Evolutionary conservation across 2,113 vertebrate species (phyloP), one percentile per base, ranked within the genome.

Genomic region (Dunckerocampus dactyliophorus): DNA sequence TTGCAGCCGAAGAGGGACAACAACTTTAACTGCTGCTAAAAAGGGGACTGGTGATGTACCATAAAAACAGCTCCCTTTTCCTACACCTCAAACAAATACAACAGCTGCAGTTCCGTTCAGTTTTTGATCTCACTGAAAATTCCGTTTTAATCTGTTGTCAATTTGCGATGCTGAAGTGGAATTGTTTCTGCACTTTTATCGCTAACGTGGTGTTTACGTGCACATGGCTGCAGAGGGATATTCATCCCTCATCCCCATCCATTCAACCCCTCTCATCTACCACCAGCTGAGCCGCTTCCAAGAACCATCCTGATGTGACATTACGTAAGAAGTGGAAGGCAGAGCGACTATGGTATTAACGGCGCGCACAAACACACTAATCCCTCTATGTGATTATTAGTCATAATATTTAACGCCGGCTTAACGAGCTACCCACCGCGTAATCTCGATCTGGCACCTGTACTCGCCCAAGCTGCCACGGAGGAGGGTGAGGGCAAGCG

Each of bases 361-460:
- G 71, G 71, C 66, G 53, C 74, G 58, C 71, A 66, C 73, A 72
- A 79, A 85, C 82, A 77, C 79, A 48, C 74, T 82, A 82, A 88
- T 86, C 86, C 80, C 77, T 71, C 79, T 56, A 59, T 63, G 73
- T 68, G 82, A 82, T 88, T 83, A 89, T 88, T 89, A 85, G 87
- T 89, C 84, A 81, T 82, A 83, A 87, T 87, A 82, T 88, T 87
- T 82, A 85, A 83, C 77, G 65, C 74, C 37, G 75, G 69, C 55
- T 88, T 83, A 87, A 87, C 85, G 79, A 80, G 74, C 46, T 59
- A 49, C 69, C 75, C 64, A n/a, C 15, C 34, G 61, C 56, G 22
- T 82, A 65, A 82, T 80, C 77, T 82, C 60, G 72, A 75, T 79
- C 67, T 77, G 82, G 73, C 78, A 63, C 60, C 61, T 76, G 48